Base-by-base conservation (phyloP, 2,888 invertebrate genomes). In the Campoletis raptor region DNA sequence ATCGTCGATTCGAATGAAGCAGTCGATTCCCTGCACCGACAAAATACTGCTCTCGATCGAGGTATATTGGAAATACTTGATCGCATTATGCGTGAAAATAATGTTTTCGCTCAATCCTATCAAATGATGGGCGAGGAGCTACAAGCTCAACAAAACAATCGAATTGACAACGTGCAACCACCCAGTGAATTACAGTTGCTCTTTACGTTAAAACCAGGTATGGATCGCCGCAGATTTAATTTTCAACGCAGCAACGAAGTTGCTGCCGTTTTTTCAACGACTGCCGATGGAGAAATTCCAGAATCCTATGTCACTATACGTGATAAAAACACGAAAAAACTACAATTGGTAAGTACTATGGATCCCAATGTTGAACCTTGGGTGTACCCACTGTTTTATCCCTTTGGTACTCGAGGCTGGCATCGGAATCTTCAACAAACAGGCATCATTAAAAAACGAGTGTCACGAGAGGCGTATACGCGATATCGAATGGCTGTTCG, bases 361-460 rank as follows among this genome's bases (percentile, higher is more conserved):
- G n/a, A n/a, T n/a, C n/a, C n/a, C n/a, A n/a, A n/a, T n/a, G 80
- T 64, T 30, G 64, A 30, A 30, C 64, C 64, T 88, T 89, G 85
- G 87, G 86, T 88, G 42, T 89, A 90, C 83, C 87, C 89, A 52
- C 76, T 90, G 64, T 88, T 87, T 85, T 87, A 89, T 81, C 88
- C 89, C 10, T 66, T 83, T 81, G 89, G 88, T 36, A 86, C 88
- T 48, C 79, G 72, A 72, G 88, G 88, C 15, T 89, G 86, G 86
- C 85, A 86, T 70, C 36, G 45, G 12, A 12, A 45, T 36, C 18
- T 52, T 30, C 52, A 36, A 54, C 30, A n/a, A 73, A 73, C 37
- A 37, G 54, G 52, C 24, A 52, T 36, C 40, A 30, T 36, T 72
- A 4, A 57, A 36, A 76, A 76, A 64, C 57, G 64, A 61, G 40